Base-by-base conservation (phyloP, 2,797 vertebrate species). In the Oreochromis grahami region DNA sequence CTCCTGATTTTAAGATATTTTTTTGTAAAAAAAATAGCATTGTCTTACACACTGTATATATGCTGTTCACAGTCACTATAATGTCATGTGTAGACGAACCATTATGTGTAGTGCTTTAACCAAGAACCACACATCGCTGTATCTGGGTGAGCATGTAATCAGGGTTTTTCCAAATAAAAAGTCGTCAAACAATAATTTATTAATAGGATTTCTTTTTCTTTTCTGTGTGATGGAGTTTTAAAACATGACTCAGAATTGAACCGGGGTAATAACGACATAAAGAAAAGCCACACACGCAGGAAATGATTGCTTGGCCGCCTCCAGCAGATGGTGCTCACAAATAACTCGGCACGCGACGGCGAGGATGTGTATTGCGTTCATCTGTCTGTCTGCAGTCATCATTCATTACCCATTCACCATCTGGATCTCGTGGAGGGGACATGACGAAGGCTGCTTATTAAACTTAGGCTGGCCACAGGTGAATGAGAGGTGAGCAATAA, bases 251-350 rank as follows among this genome's bases (percentile, higher is more conserved):
- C 51, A 70, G 32, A 38, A 38, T 38, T 63, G 50, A 65, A 63
- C n/a, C 4, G 29, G 29, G 29, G 8, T 51, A 70, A 60, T 84
- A 15, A 65, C 34, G 8, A 77, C 41, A 52, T 26, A 52, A 38
- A 78, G 50, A 43, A 38, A 32, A 58, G 8, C 60, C 55, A 41
- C 17, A 32, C 14, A 78, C 10, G 11, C 78, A 80, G 45, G 48
- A 80, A 81, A 76, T 76, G 21, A 78, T 72, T 77, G 51, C 65
- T 81, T 58, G 12, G 9, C 52, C 79, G 91, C 77, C 68, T 89
- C 94, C 95, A 94, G 92, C 92, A 95, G 93, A 92, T 95, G 95
- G 94, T 76, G 93, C 95, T 92, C 88, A 84, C 5, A 63, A 88
- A 88, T 86, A 89, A 86, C 79, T 82, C 53, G 53, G 78, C 63